phyloP scores from a whole-genome alignment of 2,113 vertebrate genomes.

The Nansenia antarctica region DNA sequence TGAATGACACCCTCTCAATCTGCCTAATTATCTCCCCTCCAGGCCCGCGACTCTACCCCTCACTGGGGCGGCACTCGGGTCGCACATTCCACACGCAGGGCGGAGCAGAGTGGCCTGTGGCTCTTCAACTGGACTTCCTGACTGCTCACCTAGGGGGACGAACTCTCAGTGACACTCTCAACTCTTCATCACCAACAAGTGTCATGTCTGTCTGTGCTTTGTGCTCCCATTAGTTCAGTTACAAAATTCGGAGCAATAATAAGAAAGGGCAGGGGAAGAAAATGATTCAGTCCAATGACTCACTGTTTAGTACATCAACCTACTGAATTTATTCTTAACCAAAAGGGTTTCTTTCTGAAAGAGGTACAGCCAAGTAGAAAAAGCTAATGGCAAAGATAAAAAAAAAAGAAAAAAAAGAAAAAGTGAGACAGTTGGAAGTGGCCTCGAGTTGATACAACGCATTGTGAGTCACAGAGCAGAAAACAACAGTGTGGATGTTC shows the following conservation, averaged over 20 bases:
- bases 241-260: too few relatives aligned
- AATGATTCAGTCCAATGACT: too few relatives aligned
- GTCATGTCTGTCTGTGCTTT: conserved; percentile 37
- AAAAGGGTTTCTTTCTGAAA: too few relatives aligned
- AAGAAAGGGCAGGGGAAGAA: too few relatives aligned
- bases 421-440: not conserved
- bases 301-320: too few relatives aligned
- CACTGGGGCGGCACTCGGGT: conserved; percentile 35
- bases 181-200: conserved; percentile 66
- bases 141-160: conserved; percentile 60
- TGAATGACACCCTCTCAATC: conserved; percentile 80
- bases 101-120: conserved; percentile 47
- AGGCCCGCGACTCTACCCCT: conserved; percentile 50
- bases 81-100: conserved; percentile 51
- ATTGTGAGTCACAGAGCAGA: not conserved
- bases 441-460: not conserved
- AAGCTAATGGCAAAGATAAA: not conserved
- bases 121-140: conserved; percentile 67
- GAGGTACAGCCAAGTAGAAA: too few relatives aligned
- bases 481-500: not conserved
- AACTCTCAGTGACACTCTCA: conserved; percentile 46
- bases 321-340: too few relatives aligned
- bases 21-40: conserved; percentile 79
- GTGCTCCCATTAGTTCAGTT: too few relatives aligned
- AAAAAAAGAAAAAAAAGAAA: too few relatives aligned